Conservation (phyloP, 2,888 invertebrate genomes). For the Zonitis immaculata region DNA sequence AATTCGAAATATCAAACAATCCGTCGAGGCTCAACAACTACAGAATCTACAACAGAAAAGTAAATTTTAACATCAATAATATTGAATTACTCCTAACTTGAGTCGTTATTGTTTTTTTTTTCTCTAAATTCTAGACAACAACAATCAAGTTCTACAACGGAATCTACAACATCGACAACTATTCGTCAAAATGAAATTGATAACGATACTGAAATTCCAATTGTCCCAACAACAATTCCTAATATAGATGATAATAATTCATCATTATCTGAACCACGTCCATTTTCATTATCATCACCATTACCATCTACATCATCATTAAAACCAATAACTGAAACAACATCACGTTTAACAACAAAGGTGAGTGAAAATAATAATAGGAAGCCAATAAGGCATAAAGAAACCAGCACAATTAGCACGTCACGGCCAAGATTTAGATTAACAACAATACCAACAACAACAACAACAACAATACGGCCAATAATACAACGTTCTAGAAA, state of each 20-base stretch:
- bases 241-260: constrained; percentile 22
- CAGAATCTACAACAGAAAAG: constrained; percentile 6
- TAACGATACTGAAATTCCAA: constrained; percentile 4
- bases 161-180: constrained; percentile 11
- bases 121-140: too few relatives aligned
- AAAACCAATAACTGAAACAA: constrained; percentile 39
- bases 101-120: too few relatives aligned
- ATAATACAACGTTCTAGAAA: constrained; percentile 16
- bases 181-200: not conserved
- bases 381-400: constrained; percentile 29
- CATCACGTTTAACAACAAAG: constrained; percentile 44
- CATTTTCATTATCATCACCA: constrained; percentile 34
- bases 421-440: constrained; percentile 13
- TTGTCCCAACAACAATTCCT: constrained; percentile 9
- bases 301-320: constrained; percentile 30
- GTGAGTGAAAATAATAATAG: constrained; percentile 49
- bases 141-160: too few relatives aligned
- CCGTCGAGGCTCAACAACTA: constrained; percentile 21
- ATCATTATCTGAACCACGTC: constrained; percentile 39
- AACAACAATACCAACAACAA: constrained; percentile 17
- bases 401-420: constrained; percentile 13
- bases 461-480: constrained; percentile 10
- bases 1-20: constrained; percentile 19
- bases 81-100: too few relatives aligned
- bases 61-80: not conserved